Conservation (phyloP, 2,797 vertebrate genomes). For the Sebastes nivosus region DNA sequence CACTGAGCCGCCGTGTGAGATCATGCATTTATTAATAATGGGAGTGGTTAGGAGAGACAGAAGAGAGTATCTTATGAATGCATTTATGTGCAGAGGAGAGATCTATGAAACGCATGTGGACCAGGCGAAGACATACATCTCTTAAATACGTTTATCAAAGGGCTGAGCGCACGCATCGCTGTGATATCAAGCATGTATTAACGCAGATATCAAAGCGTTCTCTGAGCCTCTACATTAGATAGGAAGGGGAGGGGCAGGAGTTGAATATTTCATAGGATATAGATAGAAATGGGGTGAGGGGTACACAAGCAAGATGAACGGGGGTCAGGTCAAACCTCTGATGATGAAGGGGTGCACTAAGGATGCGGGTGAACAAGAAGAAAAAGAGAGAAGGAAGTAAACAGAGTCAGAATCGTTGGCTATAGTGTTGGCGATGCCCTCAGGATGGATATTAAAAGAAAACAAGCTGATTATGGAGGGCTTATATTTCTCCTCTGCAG, state of each 20-base stretch:
- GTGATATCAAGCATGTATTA: constrained; percentile 72
- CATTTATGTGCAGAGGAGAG: constrained; percentile 74
- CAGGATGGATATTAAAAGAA: constrained; percentile 23
- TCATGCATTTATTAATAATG: constrained; percentile 82
- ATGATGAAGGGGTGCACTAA: neutral
- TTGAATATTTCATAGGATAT: constrained; percentile 70
- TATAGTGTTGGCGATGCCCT: neutral
- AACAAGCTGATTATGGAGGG: neutral
- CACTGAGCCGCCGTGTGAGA: constrained; percentile 57
- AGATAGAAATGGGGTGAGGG: constrained; percentile 47
- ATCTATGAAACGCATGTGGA: constrained; percentile 58
- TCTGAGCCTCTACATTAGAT: constrained; percentile 38
- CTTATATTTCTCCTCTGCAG: neutral
- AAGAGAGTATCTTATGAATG: constrained; percentile 70
- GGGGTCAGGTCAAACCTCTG: constrained; percentile 46
- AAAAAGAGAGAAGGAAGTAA: constrained; percentile 7
- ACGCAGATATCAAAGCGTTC: constrained; percentile 70
- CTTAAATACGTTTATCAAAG: constrained; percentile 81
- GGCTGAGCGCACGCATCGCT: constrained; percentile 43
- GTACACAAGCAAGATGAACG: constrained; percentile 26
- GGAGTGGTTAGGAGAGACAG: constrained; percentile 71
- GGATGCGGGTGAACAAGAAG: constrained; percentile 7
- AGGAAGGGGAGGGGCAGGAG: constrained; percentile 24
- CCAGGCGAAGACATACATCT: constrained; percentile 69
- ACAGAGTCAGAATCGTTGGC: constrained; percentile 18